Conservation (phyloP, 2,888 invertebrate genomes). For the Sabatieria punctata region DNA sequence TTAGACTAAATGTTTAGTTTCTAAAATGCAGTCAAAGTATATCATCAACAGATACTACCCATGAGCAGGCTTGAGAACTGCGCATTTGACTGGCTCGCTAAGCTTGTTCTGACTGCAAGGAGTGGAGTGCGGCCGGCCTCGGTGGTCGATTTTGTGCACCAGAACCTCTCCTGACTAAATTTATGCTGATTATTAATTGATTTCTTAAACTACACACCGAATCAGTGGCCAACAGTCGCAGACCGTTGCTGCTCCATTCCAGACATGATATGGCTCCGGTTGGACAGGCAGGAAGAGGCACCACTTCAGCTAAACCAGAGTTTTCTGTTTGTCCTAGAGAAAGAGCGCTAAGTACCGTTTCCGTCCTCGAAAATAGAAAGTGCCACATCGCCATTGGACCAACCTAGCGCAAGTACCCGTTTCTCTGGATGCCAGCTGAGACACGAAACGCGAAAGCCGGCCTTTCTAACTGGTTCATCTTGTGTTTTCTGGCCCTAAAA, state of each 20-base stretch:
- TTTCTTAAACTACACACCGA: constrained; percentile 3
- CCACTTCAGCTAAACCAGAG: background rate
- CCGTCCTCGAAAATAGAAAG: constrained; percentile 1
- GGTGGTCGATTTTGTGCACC: background rate
- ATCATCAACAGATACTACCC: too few relatives aligned
- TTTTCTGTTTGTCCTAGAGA: too few relatives aligned
- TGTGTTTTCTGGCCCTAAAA: background rate
- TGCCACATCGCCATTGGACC: constrained; percentile 18
- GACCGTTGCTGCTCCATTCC: constrained; percentile 10
- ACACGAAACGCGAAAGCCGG: background rate
- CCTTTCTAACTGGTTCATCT: background rate
- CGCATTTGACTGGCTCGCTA: constrained; percentile 4
- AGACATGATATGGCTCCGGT: constrained; percentile 6
- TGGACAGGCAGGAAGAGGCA: background rate
- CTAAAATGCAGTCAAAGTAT: too few relatives aligned
- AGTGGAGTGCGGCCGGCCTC: background rate
- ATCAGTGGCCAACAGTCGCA: constrained; percentile 11
- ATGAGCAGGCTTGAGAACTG: background rate
- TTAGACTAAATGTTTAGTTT: too few relatives aligned
- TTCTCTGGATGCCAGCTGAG: constrained; percentile 20
- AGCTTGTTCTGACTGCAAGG: background rate
- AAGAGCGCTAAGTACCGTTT: background rate
- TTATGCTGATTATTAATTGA: too few relatives aligned
- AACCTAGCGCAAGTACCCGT: constrained; percentile 18
- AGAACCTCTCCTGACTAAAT: too few relatives aligned